Conservation (phyloP, 2,113 vertebrate species). For the Tyrannus savana region DNA sequence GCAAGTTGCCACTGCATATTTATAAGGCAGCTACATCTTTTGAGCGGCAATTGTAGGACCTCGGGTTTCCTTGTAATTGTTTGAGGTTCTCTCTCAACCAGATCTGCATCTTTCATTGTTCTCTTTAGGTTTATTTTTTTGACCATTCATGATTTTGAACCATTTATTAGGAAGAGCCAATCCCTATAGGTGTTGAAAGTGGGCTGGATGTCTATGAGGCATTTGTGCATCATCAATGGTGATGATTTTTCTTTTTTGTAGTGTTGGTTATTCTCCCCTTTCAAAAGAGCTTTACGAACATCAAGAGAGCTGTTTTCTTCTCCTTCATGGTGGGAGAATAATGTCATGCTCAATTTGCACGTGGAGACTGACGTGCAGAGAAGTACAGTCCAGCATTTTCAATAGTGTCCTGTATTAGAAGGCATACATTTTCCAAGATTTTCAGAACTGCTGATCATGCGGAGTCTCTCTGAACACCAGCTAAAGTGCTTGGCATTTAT, state of each 20-base stretch:
- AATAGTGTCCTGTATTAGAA: neutral
- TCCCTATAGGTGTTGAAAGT: neutral
- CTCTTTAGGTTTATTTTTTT: neutral
- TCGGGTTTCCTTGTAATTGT: neutral
- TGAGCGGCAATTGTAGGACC: neutral
- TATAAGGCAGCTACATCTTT: neutral
- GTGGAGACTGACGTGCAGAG: neutral
- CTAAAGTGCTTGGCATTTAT: neutral
- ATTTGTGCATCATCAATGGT: neutral
- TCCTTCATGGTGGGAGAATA: neutral
- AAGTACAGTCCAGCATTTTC: neutral
- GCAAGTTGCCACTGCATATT: neutral
- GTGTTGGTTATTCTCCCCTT: neutral
- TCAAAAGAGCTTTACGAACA: neutral
- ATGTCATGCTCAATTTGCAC: neutral
- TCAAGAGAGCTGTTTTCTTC: neutral
- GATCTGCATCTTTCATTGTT: accelerated
- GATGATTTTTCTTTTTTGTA: neutral
- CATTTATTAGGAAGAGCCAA: neutral
- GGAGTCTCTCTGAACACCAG: neutral
- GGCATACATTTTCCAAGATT: neutral
- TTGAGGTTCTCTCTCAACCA: neutral
- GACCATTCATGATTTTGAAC: neutral
- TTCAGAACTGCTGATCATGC: neutral
- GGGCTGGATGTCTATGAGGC: neutral